Percentiles rank a stretch among this genome's conserved stretches.
Evolutionary conservation across 1,140 invertebrate genomes (phyloP).

Genomic region (Drosophila nigromelanica): DNA sequence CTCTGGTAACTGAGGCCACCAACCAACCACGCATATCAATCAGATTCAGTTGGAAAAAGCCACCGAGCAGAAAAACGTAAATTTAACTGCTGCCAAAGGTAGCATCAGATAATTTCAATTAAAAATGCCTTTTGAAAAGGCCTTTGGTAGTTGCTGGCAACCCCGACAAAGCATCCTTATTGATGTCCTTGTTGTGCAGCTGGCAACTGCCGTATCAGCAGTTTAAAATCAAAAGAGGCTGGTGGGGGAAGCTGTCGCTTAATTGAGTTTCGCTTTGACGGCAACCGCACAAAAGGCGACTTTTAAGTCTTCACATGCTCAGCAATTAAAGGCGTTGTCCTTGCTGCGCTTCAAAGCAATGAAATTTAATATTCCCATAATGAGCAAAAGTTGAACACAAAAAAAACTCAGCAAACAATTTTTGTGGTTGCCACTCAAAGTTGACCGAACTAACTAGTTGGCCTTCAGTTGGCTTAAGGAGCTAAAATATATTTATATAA

Average conservation of each 20-base stretch:
- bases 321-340: conserved; percentile 67
- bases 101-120: conserved; percentile 80
- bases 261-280: conserved; percentile 82
- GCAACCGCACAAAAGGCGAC: conserved; percentile 80
- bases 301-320: conserved; percentile 79
- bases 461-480: neutral
- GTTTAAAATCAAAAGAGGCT: conserved; percentile 59
- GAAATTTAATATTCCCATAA: conserved; percentile 79
- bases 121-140: conserved; percentile 74
- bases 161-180: conserved; percentile 63
- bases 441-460: conserved; percentile 42
- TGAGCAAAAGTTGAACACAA: conserved; percentile 48
- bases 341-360: conserved; percentile 12
- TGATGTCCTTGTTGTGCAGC: conserved; percentile 66
- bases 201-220: conserved; percentile 68
- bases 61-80: conserved; percentile 72
- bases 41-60: conserved; percentile 38
- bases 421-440: conserved; percentile 61
- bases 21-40: conserved; percentile 43
- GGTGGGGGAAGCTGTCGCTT: conserved; percentile 53
- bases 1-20: neutral
- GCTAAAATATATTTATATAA: too few species aligned
- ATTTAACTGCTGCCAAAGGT: conserved; percentile 53
- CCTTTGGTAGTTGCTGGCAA: conserved; percentile 64
- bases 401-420: conserved; percentile 31